Conservation (phyloP, 2,797 vertebrate genomes). For the Propithecus deckenii region DNA sequence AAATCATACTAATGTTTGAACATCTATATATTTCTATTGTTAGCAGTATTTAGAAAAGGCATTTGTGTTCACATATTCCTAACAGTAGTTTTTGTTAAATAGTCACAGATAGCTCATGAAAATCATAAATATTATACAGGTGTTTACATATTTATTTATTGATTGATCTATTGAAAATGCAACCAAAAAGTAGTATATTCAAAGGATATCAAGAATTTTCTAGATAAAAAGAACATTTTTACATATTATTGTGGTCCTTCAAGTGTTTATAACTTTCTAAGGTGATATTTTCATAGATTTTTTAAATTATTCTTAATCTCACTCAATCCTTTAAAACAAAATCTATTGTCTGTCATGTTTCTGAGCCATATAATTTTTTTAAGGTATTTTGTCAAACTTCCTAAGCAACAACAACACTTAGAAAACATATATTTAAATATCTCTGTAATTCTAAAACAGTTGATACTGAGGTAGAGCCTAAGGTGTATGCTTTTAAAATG, state of each 20-base stretch:
- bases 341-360: not conserved
- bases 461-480: not conserved
- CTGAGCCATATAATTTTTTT: not conserved
- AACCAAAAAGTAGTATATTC: not conserved
- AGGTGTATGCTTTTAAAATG: not conserved
- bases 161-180: not conserved
- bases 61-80: not conserved
- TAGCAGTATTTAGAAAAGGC: not conserved
- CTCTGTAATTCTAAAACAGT: not conserved
- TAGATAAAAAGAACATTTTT: not conserved
- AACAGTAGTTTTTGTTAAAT: not conserved
- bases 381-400: not conserved
- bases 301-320: not conserved
- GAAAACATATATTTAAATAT: not conserved
- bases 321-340: not conserved
- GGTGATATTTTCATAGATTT: not conserved
- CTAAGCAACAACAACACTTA: not conserved
- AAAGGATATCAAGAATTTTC: not conserved
- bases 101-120: not conserved
- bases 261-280: not conserved
- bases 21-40: not conserved
- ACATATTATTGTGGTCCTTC: not conserved
- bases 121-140: not conserved
- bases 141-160: not conserved
- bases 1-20: not conserved